Evolutionary conservation across 2,797 vertebrate species (phyloP).

Genomic region (Nyctalus aviator): DNA sequence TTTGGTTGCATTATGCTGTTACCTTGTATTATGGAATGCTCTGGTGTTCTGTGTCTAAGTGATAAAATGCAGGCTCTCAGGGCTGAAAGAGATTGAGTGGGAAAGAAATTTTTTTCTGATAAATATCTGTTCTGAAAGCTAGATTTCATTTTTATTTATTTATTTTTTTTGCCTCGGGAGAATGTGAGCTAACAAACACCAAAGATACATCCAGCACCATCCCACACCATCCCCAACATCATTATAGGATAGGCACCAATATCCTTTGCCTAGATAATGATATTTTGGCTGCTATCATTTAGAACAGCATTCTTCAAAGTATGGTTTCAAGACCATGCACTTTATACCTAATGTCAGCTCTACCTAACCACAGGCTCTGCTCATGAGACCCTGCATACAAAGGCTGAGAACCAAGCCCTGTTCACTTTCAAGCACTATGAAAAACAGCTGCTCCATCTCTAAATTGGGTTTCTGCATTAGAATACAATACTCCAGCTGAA

Average conservation of each 20-base stretch:
- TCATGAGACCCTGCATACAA: background rate
- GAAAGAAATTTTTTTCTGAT: constrained; percentile 49
- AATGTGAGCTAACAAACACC: constrained; percentile 55
- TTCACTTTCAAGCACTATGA: background rate
- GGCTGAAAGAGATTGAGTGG: background rate
- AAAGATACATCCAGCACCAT: background rate
- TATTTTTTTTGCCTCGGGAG: constrained; percentile 48
- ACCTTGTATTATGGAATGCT: constrained; percentile 52
- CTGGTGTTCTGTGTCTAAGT: constrained; percentile 38
- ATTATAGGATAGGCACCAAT: background rate
- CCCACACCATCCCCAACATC: background rate
- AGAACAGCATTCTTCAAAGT: background rate
- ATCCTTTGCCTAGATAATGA: background rate
- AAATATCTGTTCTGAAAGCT: constrained; percentile 53
- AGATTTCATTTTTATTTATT: background rate
- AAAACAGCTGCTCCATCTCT: background rate
- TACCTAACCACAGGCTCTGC: background rate
- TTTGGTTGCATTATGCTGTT: constrained; percentile 58
- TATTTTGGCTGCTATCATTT: background rate
- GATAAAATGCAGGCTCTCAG: constrained; percentile 68
- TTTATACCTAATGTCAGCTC: background rate
- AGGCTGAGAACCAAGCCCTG: background rate
- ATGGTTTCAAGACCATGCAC: background rate
- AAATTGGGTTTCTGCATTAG: background rate
- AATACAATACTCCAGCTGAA: background rate